Evolutionary conservation across 1,140 invertebrate genomes (phyloP).

Genomic region (Ceratoteleas bidentatus): DNA sequence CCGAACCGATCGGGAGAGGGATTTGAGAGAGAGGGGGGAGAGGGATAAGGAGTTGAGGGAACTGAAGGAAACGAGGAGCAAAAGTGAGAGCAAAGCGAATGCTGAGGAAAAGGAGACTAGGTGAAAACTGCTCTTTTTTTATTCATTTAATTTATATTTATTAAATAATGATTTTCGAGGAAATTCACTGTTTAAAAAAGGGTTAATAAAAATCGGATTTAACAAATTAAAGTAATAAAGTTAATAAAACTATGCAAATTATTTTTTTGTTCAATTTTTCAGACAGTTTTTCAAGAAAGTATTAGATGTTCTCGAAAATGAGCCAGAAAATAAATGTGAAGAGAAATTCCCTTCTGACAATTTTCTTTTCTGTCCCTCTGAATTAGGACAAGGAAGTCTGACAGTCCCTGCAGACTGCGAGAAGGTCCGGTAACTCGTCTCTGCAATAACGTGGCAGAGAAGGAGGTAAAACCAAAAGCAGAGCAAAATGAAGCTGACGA

Average conservation of each 20-base stretch:
- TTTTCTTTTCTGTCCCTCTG: no score
- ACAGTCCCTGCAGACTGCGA: constrained; percentile 74
- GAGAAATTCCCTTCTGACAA: no score
- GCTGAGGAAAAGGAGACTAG: constrained; percentile 74
- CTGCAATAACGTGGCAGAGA: constrained; percentile 72
- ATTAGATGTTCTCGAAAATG: no score
- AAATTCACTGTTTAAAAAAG: not conserved
- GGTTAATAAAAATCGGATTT: no score
- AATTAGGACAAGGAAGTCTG: constrained; percentile 73
- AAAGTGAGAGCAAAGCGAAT: constrained; percentile 59
- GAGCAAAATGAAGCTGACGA: constrained; percentile 71
- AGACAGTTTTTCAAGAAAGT: no score
- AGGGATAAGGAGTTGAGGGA: constrained; percentile 73
- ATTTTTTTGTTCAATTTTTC: no score
- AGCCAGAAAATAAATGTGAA: no score
- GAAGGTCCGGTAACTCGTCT: constrained; percentile 78
- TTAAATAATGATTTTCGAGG: not conserved
- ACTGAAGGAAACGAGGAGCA: constrained; percentile 69
- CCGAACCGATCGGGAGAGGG: constrained; percentile 62
- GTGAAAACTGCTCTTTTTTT: no score
- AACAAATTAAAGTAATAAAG: no score
- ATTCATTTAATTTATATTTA: no score
- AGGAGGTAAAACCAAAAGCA: constrained; percentile 73
- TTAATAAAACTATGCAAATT: no score
- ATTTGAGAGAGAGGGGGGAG: constrained; percentile 68